A percentile compares a stretch with the other conserved stretches of the same genome.
phyloP scores from a whole-genome alignment of 2,888 invertebrate species.

The Caenorhabditis uteleia region DNA sequence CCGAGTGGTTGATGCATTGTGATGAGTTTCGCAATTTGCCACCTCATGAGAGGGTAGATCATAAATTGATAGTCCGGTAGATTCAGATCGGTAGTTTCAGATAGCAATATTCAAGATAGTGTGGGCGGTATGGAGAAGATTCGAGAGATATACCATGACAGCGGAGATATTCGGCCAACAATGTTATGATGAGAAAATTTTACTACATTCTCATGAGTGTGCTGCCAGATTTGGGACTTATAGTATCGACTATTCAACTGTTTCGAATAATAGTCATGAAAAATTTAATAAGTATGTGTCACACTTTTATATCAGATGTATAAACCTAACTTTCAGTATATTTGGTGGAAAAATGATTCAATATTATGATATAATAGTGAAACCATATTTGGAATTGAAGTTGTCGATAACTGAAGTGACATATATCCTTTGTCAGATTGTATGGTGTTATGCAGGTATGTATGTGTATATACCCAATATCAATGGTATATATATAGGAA shows the following conservation, averaged over 20 bases:
- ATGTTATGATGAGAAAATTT: constrained; percentile 16
- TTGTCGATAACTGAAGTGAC: constrained; percentile 9
- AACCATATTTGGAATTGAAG: constrained; percentile 9
- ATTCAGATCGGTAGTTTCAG: background rate
- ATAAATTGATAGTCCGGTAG: background rate
- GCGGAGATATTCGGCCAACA: constrained; percentile 11
- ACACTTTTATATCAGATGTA: too few species aligned
- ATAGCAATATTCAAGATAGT: constrained; percentile 28
- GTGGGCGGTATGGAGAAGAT: constrained; percentile 30
- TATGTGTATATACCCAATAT: too few species aligned
- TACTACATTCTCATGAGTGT: constrained; percentile 9
- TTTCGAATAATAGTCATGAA: background rate
- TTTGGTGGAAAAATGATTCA: constrained; percentile 4
- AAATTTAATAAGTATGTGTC: constrained; percentile 8
- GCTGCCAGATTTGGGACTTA: constrained; percentile 6
- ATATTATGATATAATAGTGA: constrained; percentile 10
- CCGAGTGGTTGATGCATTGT: constrained; percentile 21
- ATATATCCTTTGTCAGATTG: constrained; percentile 20
- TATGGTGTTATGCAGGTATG: constrained; percentile 33
- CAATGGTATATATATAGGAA: too few species aligned
- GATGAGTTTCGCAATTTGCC: constrained; percentile 15
- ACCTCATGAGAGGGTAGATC: constrained; percentile 5
- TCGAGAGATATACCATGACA: constrained; percentile 16
- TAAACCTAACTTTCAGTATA: constrained; percentile 4
- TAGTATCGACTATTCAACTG: constrained; percentile 6